These are phyloP conservation scores for Epinotia bilunana DNA, from an alignment of 2,888 invertebrate species.

Conservation along the genomic window DNA sequence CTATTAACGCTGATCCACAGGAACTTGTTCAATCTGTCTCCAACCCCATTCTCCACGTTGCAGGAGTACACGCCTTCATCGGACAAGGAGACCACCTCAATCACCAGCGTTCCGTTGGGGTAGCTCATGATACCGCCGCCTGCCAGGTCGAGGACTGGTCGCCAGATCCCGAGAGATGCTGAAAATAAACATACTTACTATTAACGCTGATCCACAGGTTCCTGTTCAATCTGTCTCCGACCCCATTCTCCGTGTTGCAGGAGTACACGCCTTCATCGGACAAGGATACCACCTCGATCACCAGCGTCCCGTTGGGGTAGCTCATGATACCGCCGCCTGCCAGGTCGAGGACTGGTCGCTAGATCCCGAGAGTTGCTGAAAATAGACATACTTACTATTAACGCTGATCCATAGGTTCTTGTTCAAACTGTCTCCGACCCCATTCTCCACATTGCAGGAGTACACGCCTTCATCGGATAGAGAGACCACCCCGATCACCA, in stretches of 20 bases:
- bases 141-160: constrained; percentile 77
- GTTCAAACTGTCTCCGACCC: constrained; percentile 75
- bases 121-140: constrained; percentile 79
- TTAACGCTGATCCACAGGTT: constrained; percentile 81
- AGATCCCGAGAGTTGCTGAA: constrained; percentile 76
- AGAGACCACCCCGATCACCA: constrained; percentile 78
- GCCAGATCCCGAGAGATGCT: constrained; percentile 80
- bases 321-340: constrained; percentile 80
- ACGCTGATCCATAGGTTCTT: constrained; percentile 81
- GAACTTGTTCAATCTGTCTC: constrained; percentile 75
- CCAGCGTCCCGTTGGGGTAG: constrained; percentile 75
- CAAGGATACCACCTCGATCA: constrained; percentile 78
- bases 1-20: constrained; percentile 81
- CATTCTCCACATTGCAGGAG: constrained; percentile 80
- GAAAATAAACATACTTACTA: constrained; percentile 67
- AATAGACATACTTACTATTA: constrained; percentile 71
- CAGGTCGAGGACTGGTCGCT: constrained; percentile 78
- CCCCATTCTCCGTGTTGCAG: constrained; percentile 80
- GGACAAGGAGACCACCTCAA: constrained; percentile 76
- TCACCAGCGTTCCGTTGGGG: constrained; percentile 77
- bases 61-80: constrained; percentile 81
- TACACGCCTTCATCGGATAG: constrained; percentile 79
- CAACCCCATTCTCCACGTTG: constrained; percentile 80
- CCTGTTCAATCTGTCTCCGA: constrained; percentile 75
- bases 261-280: constrained; percentile 80